phyloP scores from a whole-genome alignment of 2,888 invertebrate species.

The Heliconius cydno region DNA sequence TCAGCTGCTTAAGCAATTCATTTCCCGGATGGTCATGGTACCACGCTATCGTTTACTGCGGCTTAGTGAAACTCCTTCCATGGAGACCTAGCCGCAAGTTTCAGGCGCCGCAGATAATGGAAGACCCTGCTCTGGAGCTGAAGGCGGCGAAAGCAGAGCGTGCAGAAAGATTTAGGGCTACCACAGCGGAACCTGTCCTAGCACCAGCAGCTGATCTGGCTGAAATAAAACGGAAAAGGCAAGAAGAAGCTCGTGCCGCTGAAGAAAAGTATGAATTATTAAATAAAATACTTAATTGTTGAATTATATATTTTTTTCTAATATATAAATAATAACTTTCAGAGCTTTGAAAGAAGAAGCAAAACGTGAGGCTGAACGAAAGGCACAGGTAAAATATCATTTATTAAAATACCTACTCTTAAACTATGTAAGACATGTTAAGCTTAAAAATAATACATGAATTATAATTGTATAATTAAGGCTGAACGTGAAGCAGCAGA shows the following conservation, averaged over 20 bases:
- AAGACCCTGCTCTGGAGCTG: slow-evolving; percentile 83
- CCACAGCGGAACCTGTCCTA: slow-evolving; percentile 74
- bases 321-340: slow-evolving; percentile 48
- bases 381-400: slow-evolving; percentile 69
- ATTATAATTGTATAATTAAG: slow-evolving; percentile 23
- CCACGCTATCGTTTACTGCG: slow-evolving; percentile 65
- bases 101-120: slow-evolving; percentile 82
- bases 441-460: background rate
- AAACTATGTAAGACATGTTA: background rate
- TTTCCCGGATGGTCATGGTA: slow-evolving; percentile 64
- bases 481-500: slow-evolving; percentile 71
- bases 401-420: background rate
- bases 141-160: slow-evolving; percentile 86
- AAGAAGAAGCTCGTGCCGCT: slow-evolving; percentile 85
- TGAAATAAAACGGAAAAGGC: slow-evolving; percentile 82
- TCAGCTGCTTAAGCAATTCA: slow-evolving; percentile 48
- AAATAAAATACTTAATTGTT: background rate
- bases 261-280: slow-evolving; percentile 81
- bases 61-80: slow-evolving; percentile 86
- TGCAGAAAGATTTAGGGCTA: slow-evolving; percentile 83
- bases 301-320: background rate
- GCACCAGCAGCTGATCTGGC: slow-evolving; percentile 81
- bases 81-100: slow-evolving; percentile 88
- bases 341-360: slow-evolving; percentile 81
- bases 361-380: slow-evolving; percentile 77